A percentile compares a stretch with the other conserved stretches of the same genome.
Evolutionary conservation across 2,113 vertebrate species (phyloP).

Genomic region (Heliornis fulica): DNA sequence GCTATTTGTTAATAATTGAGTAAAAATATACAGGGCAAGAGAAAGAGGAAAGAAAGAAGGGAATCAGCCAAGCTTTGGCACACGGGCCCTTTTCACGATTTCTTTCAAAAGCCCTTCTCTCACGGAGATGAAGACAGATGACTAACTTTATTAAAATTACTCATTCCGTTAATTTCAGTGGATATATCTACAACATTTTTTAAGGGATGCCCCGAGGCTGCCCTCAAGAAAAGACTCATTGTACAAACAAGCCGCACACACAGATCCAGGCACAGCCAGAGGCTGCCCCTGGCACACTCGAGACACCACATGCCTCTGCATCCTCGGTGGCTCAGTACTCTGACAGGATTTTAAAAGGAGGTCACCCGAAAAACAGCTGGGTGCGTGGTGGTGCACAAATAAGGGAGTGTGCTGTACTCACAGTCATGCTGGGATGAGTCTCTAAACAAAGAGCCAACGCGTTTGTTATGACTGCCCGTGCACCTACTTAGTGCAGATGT

Average conservation of each 20-base stretch:
- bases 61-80: not conserved
- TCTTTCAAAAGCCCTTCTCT: not conserved
- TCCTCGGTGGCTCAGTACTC: not conserved
- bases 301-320: rapidly evolving
- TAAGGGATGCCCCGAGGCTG: not conserved
- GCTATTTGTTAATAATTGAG: not conserved
- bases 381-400: not conserved
- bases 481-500: not conserved
- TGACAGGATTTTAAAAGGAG: not conserved
- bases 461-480: not conserved
- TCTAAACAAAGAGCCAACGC: not conserved
- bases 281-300: not conserved
- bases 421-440: not conserved
- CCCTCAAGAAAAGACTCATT: not conserved
- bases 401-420: not conserved
- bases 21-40: not conserved
- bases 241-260: not conserved
- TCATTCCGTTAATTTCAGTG: not conserved
- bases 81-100: not conserved
- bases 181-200: not conserved
- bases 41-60: not conserved
- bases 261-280: not conserved
- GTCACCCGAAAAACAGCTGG: not conserved
- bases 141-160: not conserved
- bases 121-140: not conserved